Evolutionary conservation across 2,113 vertebrate species (phyloP), one percentile per base, ranked within the genome.

Genomic region (Cavia porcellus): DNA sequence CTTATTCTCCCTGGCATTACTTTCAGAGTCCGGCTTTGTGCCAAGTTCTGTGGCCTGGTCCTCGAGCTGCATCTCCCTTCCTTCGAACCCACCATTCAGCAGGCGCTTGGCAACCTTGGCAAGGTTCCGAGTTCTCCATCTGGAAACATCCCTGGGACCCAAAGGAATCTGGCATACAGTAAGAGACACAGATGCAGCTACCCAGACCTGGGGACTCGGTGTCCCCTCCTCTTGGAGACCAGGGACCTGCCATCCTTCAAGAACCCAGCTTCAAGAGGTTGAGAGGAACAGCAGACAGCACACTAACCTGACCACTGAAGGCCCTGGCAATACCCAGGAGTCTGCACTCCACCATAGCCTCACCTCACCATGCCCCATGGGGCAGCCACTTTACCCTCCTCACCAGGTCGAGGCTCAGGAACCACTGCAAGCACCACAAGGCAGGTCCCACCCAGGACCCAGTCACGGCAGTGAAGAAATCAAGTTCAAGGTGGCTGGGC

Each of bases 1-100:
- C 59, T 59, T 0, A 0, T 24, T 42, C 42, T 42, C n/a, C 38
- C 64, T 12, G 1, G 74, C 28, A 66, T 28, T 10, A 32, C n/a
- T 38, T 11, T 17, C 38, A 8, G 3, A 17, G 45, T 64, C 52
- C 47, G 24, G 4, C 28, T 74, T 47, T 83, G 3, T 35, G 22
- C 61, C 24, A 15, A 50, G 45, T 50, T 79, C 45, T 79, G 75
- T 79, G 75, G 28, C 45, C 75, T 50, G 74, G 74, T 28, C 74
- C 25, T 77, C 45, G 5, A 28, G 6, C 74, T 50, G 25, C 6
- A 30, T 50, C 75, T 25, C 42, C 42, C 25, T 47, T 85, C 28
- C 32, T 38, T 24, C 81, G 5, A 3, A 11, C 9, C 15, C 15
- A 5, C 42, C 38, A 14, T 47, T 59, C 68, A 57, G 64, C 47